Percentiles rank a stretch among this genome's conserved stretches.
phyloP scores from a whole-genome alignment of 2,113 vertebrate species.

The Tenebrosternarchus preto region DNA sequence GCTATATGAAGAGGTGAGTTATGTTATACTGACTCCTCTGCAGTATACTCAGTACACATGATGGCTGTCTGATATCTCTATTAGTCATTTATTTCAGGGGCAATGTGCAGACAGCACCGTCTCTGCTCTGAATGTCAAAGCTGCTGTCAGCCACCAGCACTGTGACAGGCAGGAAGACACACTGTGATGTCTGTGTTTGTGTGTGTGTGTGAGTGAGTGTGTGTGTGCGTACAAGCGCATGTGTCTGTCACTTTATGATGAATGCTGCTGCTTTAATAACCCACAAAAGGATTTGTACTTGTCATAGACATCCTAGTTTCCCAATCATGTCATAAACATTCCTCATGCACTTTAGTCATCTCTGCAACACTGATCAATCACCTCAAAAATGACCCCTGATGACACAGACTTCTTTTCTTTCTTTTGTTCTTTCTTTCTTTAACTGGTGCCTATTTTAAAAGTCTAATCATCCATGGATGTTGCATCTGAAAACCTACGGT shows the following conservation, averaged over 20 bases:
- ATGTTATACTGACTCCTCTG: neutral
- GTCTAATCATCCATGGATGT: conserved; percentile 44
- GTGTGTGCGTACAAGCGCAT: neutral
- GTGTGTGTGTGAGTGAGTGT: conserved; percentile 10
- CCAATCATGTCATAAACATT: conserved; percentile 45
- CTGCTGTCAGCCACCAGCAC: conserved; percentile 11
- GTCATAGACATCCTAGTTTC: conserved; percentile 62
- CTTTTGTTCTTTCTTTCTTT: conserved; percentile 9
- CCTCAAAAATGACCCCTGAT: conserved; percentile 47
- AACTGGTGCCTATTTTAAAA: conserved; percentile 32
- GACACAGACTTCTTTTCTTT: conserved; percentile 59
- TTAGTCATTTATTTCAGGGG: conserved; percentile 32
- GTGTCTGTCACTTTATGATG: conserved; percentile 29
- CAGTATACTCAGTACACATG: conserved; percentile 2
- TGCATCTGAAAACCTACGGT: conserved; percentile 29
- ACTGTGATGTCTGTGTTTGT: neutral
- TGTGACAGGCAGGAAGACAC: conserved; percentile 21
- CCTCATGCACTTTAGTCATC: conserved; percentile 13
- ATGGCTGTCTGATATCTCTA: conserved; percentile 20
- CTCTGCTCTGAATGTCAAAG: conserved; percentile 27
- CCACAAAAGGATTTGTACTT: conserved; percentile 71
- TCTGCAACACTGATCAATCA: conserved; percentile 58
- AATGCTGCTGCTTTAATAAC: conserved; percentile 67
- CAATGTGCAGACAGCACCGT: conserved; percentile 14
- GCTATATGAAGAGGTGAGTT: no score